Conservation (phyloP, 1,140 invertebrate genomes). For the Pseudomyrmex gracilis region DNA sequence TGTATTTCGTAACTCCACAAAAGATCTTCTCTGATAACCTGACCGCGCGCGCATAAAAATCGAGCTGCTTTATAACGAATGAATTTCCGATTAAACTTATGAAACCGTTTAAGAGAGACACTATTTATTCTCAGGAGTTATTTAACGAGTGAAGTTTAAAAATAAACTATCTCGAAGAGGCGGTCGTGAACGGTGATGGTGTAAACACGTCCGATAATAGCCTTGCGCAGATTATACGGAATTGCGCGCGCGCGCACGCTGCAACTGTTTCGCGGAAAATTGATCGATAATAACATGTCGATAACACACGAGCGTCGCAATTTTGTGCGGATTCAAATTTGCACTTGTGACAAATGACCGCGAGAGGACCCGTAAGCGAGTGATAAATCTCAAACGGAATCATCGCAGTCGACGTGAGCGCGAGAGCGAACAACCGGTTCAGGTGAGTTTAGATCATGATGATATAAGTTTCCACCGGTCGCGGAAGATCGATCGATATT, state of each 20-base stretch:
- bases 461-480: conserved; percentile 63
- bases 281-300: conserved; percentile 46
- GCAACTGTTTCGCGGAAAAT: conserved; percentile 49
- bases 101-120: neutral
- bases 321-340: conserved; percentile 62
- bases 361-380: conserved; percentile 35
- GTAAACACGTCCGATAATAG: conserved; percentile 36
- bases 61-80: too few species aligned
- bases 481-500: conserved; percentile 72
- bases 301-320: conserved; percentile 43
- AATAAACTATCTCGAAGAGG: conserved; percentile 9
- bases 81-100: neutral
- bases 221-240: neutral
- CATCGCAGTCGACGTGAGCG: conserved; percentile 13
- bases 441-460: conserved; percentile 51
- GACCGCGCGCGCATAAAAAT: too few species aligned
- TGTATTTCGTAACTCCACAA: too few species aligned
- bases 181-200: neutral
- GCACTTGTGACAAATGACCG: conserved; percentile 60
- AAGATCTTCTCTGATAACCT: too few species aligned
- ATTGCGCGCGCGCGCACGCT: neutral
- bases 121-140: neutral
- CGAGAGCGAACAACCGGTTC: conserved; percentile 60
- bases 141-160: conserved; percentile 6
- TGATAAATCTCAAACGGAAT: conserved; percentile 65